Evolutionary conservation across 2,113 vertebrate species (phyloP), one percentile per base, ranked within the genome.

Genomic region (Dissostichus mawsoni): DNA sequence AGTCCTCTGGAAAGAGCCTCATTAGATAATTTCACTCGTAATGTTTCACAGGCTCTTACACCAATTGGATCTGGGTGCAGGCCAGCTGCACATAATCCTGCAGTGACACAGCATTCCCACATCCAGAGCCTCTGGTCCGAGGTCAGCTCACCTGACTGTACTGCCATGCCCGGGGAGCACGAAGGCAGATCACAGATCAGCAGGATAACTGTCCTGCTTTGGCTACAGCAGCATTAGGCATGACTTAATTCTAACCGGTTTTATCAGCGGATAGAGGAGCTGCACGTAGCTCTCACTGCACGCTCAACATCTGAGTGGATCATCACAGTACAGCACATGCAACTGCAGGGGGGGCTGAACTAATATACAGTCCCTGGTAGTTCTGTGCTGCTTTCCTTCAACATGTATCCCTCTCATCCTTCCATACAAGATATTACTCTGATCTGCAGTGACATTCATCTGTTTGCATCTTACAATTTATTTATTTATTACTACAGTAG

Each of bases 1-100:
- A 62, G 36, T 61, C 63, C 13, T 58, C 62, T 13, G 4, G 44
- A 57, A 63, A 74, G 67, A 16, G 5, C 29, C 75, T 82, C 74
- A 77, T 83, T 62, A 76, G 63, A 63, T 85, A 20, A 76, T 63
- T 71, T 74, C 72, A 51, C 79, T 61, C 47, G 16, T 73, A 18
- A 33, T 59, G 61, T 72, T 61, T 83, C 75, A 87, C 79, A 61
- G 11, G 82, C 67, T 76, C 80, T 83, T 72, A 86, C 16, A 63
- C 73, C 77, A 88, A 82, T 72, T 78, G 80, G 78, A 84, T 82
- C 75, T 74, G 77, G 64, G 36, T 44, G 63, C 75, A 0, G 5
- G 51, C 62, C 53, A 78, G 67, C 47, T 89, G 56, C 63, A 83
- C 82, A 76, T 88, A 84, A 87, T 79, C 86, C 76, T 16, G 2